Evolutionary conservation across 2,797 vertebrate species (phyloP).

Genomic region (Phoebastria nigripes): DNA sequence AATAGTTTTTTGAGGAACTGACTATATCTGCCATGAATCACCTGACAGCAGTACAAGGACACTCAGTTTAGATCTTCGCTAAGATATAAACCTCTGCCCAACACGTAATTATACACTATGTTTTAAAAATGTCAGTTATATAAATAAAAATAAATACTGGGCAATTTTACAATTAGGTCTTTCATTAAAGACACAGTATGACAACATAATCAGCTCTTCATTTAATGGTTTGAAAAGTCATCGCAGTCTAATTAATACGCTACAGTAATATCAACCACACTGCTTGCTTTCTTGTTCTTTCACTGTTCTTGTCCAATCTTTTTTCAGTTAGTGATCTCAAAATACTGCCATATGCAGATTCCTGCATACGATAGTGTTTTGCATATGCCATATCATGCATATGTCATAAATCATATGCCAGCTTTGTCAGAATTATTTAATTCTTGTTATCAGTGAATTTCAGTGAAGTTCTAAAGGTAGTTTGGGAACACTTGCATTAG

Average conservation of each 20-base stretch:
- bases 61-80: not conserved
- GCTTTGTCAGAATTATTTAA: not conserved
- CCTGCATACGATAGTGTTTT: not conserved
- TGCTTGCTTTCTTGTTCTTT: not conserved
- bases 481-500: not conserved
- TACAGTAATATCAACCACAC: not conserved
- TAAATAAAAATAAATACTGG: slow-evolving; percentile 31
- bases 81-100: not conserved
- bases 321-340: not conserved
- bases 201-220: slow-evolving; percentile 18
- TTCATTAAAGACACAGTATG: not conserved
- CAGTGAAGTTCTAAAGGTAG: not conserved
- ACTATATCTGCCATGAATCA: not conserved
- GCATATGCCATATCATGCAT: not conserved
- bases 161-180: slow-evolving; percentile 50
- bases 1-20: not conserved
- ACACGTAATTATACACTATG: not conserved
- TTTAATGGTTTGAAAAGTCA: slow-evolving; percentile 30
- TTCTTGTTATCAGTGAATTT: not conserved
- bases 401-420: not conserved
- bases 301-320: not conserved
- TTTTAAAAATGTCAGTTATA: not conserved
- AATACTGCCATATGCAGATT: not conserved
- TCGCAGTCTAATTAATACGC: slow-evolving; percentile 2
- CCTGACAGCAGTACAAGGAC: not conserved